phyloP scores from a whole-genome alignment of 2,888 invertebrate species.

The Atrina japonica region DNA sequence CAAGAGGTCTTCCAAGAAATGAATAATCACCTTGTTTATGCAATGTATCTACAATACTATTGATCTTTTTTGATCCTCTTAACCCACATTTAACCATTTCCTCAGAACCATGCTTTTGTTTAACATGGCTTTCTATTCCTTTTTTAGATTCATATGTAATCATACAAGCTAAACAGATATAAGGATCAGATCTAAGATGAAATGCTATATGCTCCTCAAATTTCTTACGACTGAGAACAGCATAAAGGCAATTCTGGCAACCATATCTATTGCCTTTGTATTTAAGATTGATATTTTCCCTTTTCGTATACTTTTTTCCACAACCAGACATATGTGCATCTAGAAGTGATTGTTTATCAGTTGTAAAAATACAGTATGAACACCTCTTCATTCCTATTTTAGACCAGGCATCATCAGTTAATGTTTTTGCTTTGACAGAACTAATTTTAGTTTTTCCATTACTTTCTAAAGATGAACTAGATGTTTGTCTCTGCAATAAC shows the following conservation, averaged over 20 bases:
- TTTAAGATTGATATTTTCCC: conserved; percentile 16
- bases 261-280: conserved; percentile 21
- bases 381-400: conserved; percentile 49
- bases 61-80: conserved; percentile 55
- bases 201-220: conserved; percentile 63
- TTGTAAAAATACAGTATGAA: conserved; percentile 55
- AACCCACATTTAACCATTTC: conserved; percentile 55
- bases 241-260: conserved; percentile 33
- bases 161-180: conserved; percentile 58
- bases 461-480: neutral
- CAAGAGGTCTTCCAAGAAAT: conserved; percentile 46
- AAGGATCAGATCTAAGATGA: conserved; percentile 54
- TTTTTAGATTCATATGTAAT: conserved; percentile 49
- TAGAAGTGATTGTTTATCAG: conserved; percentile 48
- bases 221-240: conserved; percentile 29
- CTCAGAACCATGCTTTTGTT: conserved; percentile 43
- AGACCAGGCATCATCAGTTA: conserved; percentile 37
- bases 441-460: too few relatives aligned
- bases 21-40: conserved; percentile 29
- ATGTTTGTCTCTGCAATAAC: neutral
- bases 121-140: conserved; percentile 56
- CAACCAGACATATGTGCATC: conserved; percentile 51
- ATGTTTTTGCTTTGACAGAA: neutral
- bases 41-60: conserved; percentile 49
- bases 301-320: conserved; percentile 27